phyloP scores from a whole-genome alignment of 2,797 vertebrate genomes.

The Oryzias dopingdopingensis region DNA sequence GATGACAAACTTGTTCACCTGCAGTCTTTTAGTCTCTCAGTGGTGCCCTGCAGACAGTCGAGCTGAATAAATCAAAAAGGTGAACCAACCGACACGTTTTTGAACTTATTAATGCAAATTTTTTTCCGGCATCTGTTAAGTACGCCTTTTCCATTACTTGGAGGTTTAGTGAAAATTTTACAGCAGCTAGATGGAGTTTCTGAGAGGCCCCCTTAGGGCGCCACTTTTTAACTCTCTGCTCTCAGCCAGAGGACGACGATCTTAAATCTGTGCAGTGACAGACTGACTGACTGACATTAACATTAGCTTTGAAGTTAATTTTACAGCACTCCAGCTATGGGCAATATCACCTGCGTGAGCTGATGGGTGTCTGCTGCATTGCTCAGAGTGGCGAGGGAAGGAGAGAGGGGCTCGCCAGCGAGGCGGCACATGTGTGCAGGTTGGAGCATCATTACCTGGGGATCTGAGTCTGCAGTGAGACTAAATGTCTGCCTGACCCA shows the following conservation, averaged over 20 bases:
- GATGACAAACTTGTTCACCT: slow-evolving; percentile 19
- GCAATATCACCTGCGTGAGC: slow-evolving; percentile 35
- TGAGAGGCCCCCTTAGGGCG: slow-evolving; percentile 2
- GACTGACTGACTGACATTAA: slow-evolving; percentile 17
- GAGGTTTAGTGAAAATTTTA: slow-evolving; percentile 5
- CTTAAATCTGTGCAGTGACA: slow-evolving; percentile 21
- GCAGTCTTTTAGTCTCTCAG: slow-evolving; percentile 22
- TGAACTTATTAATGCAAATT: background rate
- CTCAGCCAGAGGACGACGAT: slow-evolving; percentile 21
- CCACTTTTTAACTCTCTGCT: slow-evolving; percentile 20
- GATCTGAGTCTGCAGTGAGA: slow-evolving; percentile 49
- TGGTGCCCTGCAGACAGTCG: slow-evolving; percentile 1
- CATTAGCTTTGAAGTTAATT: slow-evolving; percentile 53
- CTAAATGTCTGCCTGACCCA: slow-evolving; percentile 44
- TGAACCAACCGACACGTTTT: background rate
- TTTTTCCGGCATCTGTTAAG: background rate
- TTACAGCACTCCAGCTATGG: slow-evolving; percentile 38
- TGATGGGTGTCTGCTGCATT: slow-evolving; percentile 15
- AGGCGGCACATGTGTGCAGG: slow-evolving; percentile 14
- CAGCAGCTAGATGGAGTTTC: slow-evolving; percentile 20
- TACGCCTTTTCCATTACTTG: slow-evolving; percentile 8
- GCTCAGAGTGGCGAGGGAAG: slow-evolving; percentile 1
- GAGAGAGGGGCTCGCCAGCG: slow-evolving; percentile 18
- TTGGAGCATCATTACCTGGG: slow-evolving; percentile 53
- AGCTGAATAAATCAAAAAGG: slow-evolving; percentile 17